Base-by-base conservation (phyloP, 2,888 invertebrate species). In the Terebella lapidaria region DNA sequence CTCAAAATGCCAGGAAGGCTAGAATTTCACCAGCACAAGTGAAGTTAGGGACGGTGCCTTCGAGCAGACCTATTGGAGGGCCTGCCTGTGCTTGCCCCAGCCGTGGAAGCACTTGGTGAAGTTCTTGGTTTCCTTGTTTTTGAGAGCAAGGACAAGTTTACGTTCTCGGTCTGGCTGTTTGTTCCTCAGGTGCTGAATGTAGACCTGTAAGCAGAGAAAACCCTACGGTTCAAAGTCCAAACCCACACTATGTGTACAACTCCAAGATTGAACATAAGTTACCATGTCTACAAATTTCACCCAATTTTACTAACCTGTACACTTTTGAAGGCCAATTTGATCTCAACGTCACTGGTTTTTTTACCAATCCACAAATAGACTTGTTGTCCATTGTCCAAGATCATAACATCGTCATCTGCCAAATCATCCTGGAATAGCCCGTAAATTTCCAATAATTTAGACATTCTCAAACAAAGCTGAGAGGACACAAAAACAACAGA, bases 351-450 rank as follows among this genome's bases (percentile, higher is more conserved):
- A 60, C 94, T 94, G 75, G 96, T 94, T 71, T 90, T 89, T 59
- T 94, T 88, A 10, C 99, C 99, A 58, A 97, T 86, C 99, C 99
- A 99, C 57, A 99, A 84, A 83, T 94, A 99, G 59, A 99, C 93
- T 82, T 95, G 93, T 72, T 93, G 91, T 2, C 99, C 99, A 78
- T 94, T 97, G 82, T 99, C 99, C 70, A 99, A 84, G 69, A 99
- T 93, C 99, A 99, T 99, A 42, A 99, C 96, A 81, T 99, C 99
- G 80, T 99, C 97, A 82, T 99, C 97, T 1, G 96, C 96, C 70
- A 99, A 84, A 83, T 99, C 99, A 79, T 99, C 99, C 90, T 94
- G 81, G 55, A 83, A n/a, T n/a, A 83, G 47, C 42, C n/a, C n/a
- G n/a, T n/a, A n/a, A n/a, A 35, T 15, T 15, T 15, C 15, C 10